These are phyloP conservation scores for Tinea semifulvella DNA, from an alignment of 2,888 invertebrate genomes.

Conservation along the genomic window DNA sequence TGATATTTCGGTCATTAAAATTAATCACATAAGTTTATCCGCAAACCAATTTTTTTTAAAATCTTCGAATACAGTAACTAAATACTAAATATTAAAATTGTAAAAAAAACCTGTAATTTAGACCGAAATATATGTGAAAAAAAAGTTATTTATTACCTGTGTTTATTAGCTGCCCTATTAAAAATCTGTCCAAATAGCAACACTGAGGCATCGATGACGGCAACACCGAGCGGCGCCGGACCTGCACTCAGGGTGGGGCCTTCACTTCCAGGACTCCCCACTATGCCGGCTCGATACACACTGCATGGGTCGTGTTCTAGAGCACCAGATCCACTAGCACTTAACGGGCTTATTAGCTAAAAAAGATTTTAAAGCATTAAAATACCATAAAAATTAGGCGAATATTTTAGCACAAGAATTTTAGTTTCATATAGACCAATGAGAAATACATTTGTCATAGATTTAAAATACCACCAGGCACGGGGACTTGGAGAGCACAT, in stretches of 20 bases:
- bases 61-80: background rate
- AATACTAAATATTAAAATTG: background rate
- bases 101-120: background rate
- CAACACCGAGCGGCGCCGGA: conserved; percentile 91
- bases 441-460: no score
- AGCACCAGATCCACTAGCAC: conserved; percentile 95
- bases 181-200: conserved; percentile 93
- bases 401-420: no score
- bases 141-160: no score
- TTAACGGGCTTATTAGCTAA: conserved; percentile 88
- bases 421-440: no score
- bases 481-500: no score
- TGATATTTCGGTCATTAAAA: background rate
- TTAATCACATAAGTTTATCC: background rate
- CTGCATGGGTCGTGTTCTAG: conserved; percentile 96
- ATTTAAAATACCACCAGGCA: no score
- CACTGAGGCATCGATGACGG: conserved; percentile 95
- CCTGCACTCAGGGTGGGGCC: conserved; percentile 66
- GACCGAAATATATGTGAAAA: no score
- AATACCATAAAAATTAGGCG: no score
- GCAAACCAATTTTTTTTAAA: background rate
- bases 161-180: conserved; percentile 93
- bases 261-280: conserved; percentile 23
- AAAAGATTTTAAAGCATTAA: no score
- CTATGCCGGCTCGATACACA: conserved; percentile 75